Conservation (phyloP, 2,888 invertebrate species). For the Cryptocephalus moraei region DNA sequence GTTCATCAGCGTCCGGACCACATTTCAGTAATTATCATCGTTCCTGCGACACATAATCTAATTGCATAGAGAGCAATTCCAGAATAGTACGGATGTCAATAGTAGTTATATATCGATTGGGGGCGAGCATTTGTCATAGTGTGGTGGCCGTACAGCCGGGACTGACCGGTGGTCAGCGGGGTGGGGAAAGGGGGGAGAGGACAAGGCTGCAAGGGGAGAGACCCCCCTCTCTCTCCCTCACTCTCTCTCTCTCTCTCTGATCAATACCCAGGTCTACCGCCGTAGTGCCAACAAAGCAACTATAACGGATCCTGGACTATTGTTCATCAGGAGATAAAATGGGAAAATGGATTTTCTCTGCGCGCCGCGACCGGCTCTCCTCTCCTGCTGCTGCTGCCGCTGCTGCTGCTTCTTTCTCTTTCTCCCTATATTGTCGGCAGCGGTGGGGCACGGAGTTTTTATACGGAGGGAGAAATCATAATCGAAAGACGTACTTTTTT, state of each 20-base stretch:
- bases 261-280: constrained; percentile 43
- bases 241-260: constrained; percentile 27
- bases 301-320: constrained; percentile 42
- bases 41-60: constrained; percentile 22
- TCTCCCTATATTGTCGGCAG: constrained; percentile 7
- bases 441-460: not conserved
- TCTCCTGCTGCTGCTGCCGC: not conserved
- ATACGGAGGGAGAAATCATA: not conserved
- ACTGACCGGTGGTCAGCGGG: constrained; percentile 37
- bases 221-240: constrained; percentile 10
- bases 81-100: constrained; percentile 32
- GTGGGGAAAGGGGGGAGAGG: constrained; percentile 9
- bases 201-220: constrained; percentile 30
- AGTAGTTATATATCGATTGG: constrained; percentile 40
- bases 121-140: constrained; percentile 39
- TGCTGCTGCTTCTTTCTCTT: constrained; percentile 4
- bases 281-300: constrained; percentile 42
- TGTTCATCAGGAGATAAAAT: constrained; percentile 42
- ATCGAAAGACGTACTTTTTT: too few relatives aligned
- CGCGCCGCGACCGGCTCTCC: constrained; percentile 3
- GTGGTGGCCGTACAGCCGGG: constrained; percentile 31
- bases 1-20: too few relatives aligned
- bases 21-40: constrained; percentile 9
- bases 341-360: constrained; percentile 37
- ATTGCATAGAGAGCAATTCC: constrained; percentile 25